Evolutionary conservation across 2,888 invertebrate species (phyloP).

Genomic region (Limnephilus lunatus): DNA sequence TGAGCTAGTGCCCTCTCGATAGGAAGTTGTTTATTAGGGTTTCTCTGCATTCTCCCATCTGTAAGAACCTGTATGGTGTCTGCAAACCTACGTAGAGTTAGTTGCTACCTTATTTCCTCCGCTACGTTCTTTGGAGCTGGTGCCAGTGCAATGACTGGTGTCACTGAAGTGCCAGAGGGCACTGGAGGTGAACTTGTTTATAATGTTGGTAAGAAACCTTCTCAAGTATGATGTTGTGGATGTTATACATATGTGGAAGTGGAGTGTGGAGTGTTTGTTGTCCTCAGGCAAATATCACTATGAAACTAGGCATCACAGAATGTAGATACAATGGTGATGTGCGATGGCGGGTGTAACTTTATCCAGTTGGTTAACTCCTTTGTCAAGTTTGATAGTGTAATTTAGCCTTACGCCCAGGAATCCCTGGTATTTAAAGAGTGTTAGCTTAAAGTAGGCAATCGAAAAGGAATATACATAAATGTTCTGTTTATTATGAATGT

Average conservation of each 20-base stretch:
- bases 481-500: slow-evolving; percentile 62
- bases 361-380: neutral
- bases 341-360: slow-evolving; percentile 14
- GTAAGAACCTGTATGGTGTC: neutral
- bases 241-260: slow-evolving; percentile 53
- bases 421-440: slow-evolving; percentile 60
- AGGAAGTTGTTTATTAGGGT: slow-evolving; percentile 29
- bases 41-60: slow-evolving; percentile 20
- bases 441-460: slow-evolving; percentile 65
- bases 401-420: slow-evolving; percentile 52
- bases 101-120: neutral
- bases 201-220: slow-evolving; percentile 61
- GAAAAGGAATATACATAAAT: slow-evolving; percentile 64
- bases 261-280: slow-evolving; percentile 26
- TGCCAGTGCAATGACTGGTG: neutral
- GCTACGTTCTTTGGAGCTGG: neutral
- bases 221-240: slow-evolving; percentile 62
- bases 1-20: slow-evolving; percentile 63
- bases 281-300: slow-evolving; percentile 14
- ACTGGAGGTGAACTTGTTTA: slow-evolving; percentile 62
- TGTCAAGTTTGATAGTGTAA: slow-evolving; percentile 31
- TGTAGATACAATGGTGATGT: slow-evolving; percentile 19
- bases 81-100: neutral
- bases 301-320: slow-evolving; percentile 22
- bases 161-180: slow-evolving; percentile 49